Conservation (phyloP, 2,113 vertebrate genomes). For the Egretta garzetta region DNA sequence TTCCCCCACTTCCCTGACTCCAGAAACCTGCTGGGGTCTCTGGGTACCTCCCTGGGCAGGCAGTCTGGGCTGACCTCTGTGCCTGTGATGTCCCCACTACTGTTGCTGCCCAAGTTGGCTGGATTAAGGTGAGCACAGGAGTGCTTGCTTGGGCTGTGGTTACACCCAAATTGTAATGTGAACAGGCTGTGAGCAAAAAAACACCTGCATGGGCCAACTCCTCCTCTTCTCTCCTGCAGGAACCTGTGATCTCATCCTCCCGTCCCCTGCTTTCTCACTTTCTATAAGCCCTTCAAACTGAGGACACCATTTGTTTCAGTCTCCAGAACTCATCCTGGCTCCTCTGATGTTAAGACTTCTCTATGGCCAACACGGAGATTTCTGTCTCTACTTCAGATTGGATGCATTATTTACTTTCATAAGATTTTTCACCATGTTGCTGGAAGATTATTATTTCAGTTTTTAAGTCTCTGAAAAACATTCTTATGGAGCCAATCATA, state of each 20-base stretch:
- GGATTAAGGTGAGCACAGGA: neutral
- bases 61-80: neutral
- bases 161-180: no score
- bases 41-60: neutral
- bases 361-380: neutral
- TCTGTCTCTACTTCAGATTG: neutral
- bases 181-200: neutral
- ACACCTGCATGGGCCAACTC: neutral
- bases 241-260: neutral
- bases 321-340: neutral
- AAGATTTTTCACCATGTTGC: neutral
- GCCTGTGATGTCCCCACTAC: neutral
- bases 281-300: neutral
- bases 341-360: neutral
- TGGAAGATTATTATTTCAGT: neutral
- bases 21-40: neutral
- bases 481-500: neutral
- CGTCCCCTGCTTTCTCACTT: neutral
- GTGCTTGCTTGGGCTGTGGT: neutral
- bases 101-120: neutral
- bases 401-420: neutral
- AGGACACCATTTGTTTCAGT: neutral
- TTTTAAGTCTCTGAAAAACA: neutral
- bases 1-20: fast-evolving
- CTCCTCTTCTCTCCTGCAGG: neutral